Base-by-base conservation (phyloP, 2,113 vertebrate species). In the Sialia sialis region DNA sequence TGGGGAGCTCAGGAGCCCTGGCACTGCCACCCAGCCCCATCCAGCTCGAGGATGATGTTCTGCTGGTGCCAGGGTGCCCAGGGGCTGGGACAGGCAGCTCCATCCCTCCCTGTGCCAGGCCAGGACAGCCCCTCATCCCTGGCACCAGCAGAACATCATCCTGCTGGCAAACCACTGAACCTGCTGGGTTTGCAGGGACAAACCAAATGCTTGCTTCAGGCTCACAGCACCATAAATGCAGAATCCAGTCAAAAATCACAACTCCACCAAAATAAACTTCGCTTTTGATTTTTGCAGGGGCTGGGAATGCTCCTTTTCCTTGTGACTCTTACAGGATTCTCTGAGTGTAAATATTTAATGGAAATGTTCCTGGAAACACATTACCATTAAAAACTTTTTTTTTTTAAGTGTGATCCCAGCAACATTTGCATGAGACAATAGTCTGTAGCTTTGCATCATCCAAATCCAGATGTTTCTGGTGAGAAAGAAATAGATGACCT, bases 381-480 rank as follows among this genome's bases (percentile, higher is more conserved):
- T 55, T 78, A 38, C 86, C 64, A 22, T 39, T 39, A 39, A 39
- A 39, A 39, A 13, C n/a, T n/a, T 14, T 12, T 14, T 39, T 39
- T 39, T 39, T 39, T 12, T 13, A 77, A 95, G 90, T 68, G 60
- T 30, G 52, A 89, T 43, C 63, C 73, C 46, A 76, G 72, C 86
- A 96, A 87, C 51, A 39, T 59, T 91, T 91, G 81, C 90, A 79
- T 72, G 89, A 87, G 90, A 97, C 92, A 76, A 97, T 84, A 90
- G 86, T 79, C 67, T 58, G 74, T 87, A 93, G 78, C 59, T 89
- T 87, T 95, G 93, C 91, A 92, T 94, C 95, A 89, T 97, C 89
- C 91, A 96, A 83, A 96, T 77, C 94, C 95, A 98, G 96, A 96
- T 96, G 96, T 97, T 94, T 91, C 88, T 96, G 94, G 95, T 97